These are phyloP conservation scores for Eupeodes corollae DNA, from an alignment of 1,140 invertebrate genomes.

Conservation along the genomic window DNA sequence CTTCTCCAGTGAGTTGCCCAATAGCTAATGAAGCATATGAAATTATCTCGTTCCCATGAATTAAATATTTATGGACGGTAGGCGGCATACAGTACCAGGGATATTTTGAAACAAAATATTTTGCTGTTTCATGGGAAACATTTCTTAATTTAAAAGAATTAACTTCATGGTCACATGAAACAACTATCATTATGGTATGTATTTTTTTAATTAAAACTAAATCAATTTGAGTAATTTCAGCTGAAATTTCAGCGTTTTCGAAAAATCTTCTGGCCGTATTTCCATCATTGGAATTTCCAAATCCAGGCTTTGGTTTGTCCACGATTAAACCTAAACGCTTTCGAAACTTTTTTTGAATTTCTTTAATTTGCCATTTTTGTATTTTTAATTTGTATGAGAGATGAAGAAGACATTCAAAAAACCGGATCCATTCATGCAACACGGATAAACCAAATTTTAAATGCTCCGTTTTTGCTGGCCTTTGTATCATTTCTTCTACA, in stretches of 20 bases:
- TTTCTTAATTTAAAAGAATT: not conserved
- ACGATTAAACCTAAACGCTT: no score
- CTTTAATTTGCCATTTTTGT: conserved; percentile 9
- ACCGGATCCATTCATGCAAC: no score
- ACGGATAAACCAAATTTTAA: no score
- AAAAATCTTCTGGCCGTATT: no score
- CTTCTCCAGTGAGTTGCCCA: no score
- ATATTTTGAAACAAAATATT: no score
- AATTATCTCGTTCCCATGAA: no score
- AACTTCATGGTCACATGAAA: not conserved
- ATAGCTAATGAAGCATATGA: no score
- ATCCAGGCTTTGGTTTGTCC: no score
- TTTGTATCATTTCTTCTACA: not conserved
- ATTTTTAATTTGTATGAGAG: no score
- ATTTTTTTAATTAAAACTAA: not conserved
- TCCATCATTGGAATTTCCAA: no score
- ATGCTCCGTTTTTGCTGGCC: conserved; percentile 4
- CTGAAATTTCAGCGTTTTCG: conserved; percentile 8
- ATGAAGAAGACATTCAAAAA: no score
- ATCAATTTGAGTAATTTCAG: conserved; percentile 4
- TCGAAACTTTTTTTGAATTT: conserved; percentile 7
- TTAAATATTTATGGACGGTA: not conserved
- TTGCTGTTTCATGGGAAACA: not conserved
- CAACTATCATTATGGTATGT: not conserved
- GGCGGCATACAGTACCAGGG: not conserved